These are phyloP conservation scores for Saturnia japonica DNA, from an alignment of 2,888 invertebrate species.

Conservation along the genomic window DNA sequence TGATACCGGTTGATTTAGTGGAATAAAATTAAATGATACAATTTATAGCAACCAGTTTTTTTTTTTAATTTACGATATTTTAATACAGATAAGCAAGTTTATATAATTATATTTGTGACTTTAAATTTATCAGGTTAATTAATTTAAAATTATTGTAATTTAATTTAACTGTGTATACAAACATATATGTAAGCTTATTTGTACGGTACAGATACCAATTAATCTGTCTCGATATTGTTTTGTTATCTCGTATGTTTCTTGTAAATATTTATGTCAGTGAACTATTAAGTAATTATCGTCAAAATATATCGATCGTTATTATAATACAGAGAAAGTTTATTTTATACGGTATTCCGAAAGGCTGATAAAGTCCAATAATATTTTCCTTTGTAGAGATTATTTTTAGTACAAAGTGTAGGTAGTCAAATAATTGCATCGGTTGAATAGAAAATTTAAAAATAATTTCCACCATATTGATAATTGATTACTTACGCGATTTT, in stretches of 20 bases:
- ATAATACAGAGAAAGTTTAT: neutral
- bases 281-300: slow-evolving; percentile 29
- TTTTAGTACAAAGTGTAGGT: neutral
- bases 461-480: too few species aligned
- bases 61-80: neutral
- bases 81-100: neutral
- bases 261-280: slow-evolving; percentile 28
- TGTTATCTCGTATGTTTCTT: slow-evolving; percentile 26
- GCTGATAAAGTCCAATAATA: neutral
- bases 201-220: neutral
- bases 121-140: neutral
- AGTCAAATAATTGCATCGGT: too few species aligned
- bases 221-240: slow-evolving; percentile 9
- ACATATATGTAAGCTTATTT: neutral
- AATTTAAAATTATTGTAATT: neutral
- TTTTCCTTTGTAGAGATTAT: neutral
- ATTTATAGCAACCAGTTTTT: neutral
- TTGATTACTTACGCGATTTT: too few species aligned
- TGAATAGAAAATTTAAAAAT: too few species aligned
- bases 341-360: neutral
- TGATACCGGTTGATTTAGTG: neutral
- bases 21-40: neutral
- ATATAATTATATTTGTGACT: neutral
- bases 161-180: neutral
- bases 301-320: slow-evolving; percentile 17